These are phyloP conservation scores for Tenthredo notha DNA, from an alignment of 2,888 invertebrate genomes.

Conservation along the genomic window DNA sequence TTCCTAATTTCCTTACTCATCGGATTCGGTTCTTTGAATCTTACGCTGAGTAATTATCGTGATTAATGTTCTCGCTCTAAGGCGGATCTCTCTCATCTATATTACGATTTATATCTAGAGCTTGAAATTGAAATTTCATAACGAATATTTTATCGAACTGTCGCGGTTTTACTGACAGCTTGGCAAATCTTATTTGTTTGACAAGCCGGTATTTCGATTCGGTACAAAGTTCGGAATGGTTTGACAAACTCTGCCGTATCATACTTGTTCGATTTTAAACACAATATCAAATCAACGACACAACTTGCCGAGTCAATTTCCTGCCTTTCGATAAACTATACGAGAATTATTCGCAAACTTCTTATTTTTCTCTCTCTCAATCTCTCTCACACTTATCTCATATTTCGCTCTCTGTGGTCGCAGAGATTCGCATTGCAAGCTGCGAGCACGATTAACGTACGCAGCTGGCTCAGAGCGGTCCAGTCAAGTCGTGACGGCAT, in stretches of 20 bases:
- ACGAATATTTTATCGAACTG: slow-evolving; percentile 41
- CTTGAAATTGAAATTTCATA: slow-evolving; percentile 32
- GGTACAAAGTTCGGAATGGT: slow-evolving; percentile 13
- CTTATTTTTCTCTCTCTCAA: not conserved
- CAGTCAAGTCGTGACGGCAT: slow-evolving; percentile 18
- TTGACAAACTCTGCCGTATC: not conserved
- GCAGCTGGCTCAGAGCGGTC: not conserved
- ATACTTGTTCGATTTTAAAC: not conserved
- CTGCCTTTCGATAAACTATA: not conserved
- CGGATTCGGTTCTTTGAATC: not conserved
- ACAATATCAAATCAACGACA: not conserved
- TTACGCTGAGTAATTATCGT: slow-evolving; percentile 6
- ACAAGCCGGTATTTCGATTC: not conserved
- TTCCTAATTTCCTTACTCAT: not conserved
- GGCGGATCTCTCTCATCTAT: slow-evolving; percentile 25
- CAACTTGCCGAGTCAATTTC: not conserved
- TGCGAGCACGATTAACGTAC: slow-evolving; percentile 11
- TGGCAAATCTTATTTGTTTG: not conserved
- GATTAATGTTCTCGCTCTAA: slow-evolving; percentile 22
- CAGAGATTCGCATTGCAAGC: not conserved
- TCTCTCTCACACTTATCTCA: not conserved
- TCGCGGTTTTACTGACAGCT: not conserved
- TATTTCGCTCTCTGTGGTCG: not conserved
- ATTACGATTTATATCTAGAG: slow-evolving; percentile 22
- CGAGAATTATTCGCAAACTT: not conserved